phyloP scores from a whole-genome alignment of 1,140 invertebrate genomes.

The Pinna nobilis region DNA sequence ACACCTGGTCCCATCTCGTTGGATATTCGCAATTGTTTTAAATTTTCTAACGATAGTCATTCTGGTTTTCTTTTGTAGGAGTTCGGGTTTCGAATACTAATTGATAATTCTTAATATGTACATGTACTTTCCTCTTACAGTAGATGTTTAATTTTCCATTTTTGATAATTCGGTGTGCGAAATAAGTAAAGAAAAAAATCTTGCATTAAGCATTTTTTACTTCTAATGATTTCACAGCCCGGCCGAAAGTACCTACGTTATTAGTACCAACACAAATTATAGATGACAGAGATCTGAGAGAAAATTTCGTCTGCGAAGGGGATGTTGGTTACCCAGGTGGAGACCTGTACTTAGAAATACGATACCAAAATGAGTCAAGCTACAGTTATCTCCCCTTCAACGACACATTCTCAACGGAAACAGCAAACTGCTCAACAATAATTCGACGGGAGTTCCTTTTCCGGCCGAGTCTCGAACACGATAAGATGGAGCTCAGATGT shows the following conservation, averaged over 20 bases:
- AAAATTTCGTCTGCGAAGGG: constrained; percentile 29
- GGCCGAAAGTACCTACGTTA: constrained; percentile 34
- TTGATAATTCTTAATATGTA: neutral
- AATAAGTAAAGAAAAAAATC: too few relatives aligned
- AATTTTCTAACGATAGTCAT: too few relatives aligned
- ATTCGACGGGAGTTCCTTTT: constrained; percentile 26
- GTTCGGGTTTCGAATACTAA: too few relatives aligned
- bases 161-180: too few relatives aligned
- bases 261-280: constrained; percentile 34
- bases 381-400: constrained; percentile 15
- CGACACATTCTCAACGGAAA: neutral
- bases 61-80: too few relatives aligned
- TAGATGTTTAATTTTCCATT: too few relatives aligned
- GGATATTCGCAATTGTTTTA: too few relatives aligned
- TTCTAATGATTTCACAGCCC: constrained; percentile 31
- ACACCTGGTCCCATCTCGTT: too few relatives aligned
- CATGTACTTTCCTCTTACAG: neutral
- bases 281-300: constrained; percentile 12
- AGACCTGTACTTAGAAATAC: constrained; percentile 19
- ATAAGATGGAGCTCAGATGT: constrained; percentile 39
- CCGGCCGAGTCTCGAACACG: constrained; percentile 16
- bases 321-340: constrained; percentile 40
- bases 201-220: too few relatives aligned
- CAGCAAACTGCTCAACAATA: constrained; percentile 21
- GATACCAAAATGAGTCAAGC: constrained; percentile 1